phyloP scores from a whole-genome alignment of 2,797 vertebrate species.

The Rhodeus uyekii region DNA sequence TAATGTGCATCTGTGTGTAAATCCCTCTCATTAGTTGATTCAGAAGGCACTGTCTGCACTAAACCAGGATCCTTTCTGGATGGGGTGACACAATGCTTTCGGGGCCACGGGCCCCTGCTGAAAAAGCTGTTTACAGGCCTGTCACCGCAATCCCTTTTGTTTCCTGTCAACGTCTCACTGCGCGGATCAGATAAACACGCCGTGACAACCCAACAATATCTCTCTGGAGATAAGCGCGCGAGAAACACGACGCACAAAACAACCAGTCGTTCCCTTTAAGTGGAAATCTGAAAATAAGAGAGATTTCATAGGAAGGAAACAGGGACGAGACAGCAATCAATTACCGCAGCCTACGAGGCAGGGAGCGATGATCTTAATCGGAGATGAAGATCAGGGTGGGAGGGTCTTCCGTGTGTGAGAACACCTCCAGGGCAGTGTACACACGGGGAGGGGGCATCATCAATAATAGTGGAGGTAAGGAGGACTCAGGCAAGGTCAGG shows the following conservation, averaged over 20 bases:
- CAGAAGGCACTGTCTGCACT: constrained; percentile 56
- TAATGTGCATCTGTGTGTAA: constrained; percentile 61
- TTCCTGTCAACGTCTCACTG: constrained; percentile 30
- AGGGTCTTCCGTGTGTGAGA: not conserved
- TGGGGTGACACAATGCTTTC: constrained; percentile 4
- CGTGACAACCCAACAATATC: constrained; percentile 40
- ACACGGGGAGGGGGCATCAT: constrained; percentile 53
- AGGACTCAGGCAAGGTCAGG: constrained; percentile 67
- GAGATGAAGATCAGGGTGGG: constrained; percentile 29
- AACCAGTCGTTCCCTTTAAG: constrained; percentile 21
- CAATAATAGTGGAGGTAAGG: constrained; percentile 67
- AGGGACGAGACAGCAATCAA: constrained; percentile 29
- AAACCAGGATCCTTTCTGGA: constrained; percentile 42
- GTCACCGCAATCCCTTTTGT: constrained; percentile 28
- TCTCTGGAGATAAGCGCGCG: constrained; percentile 53
- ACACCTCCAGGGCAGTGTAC: not conserved
- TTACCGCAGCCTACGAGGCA: not conserved
- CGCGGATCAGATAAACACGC: constrained; percentile 56
- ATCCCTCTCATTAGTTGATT: constrained; percentile 64
- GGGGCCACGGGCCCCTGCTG: constrained; percentile 9
- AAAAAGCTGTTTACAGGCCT: constrained; percentile 44
- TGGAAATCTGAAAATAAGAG: constrained; percentile 33
- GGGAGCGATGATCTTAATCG: constrained; percentile 26
- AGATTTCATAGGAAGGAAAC: constrained; percentile 5
- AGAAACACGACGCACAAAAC: constrained; percentile 21